Base-by-base conservation (phyloP, 2,888 invertebrate genomes). In the Ditylenchus weischeri region DNA sequence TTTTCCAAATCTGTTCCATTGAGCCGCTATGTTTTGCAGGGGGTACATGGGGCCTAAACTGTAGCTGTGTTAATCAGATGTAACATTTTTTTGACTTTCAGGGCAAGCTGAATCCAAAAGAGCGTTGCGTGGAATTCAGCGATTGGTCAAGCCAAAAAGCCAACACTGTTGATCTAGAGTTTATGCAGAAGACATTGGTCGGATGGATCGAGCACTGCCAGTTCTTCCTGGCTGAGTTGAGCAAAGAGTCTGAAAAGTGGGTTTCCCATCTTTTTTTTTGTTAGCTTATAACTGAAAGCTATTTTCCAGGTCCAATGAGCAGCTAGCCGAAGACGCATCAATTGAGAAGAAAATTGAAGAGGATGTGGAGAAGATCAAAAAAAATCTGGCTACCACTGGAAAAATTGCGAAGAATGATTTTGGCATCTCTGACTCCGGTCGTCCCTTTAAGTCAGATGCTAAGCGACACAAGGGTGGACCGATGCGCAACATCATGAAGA, bases 81-180 rank as follows among this genome's bases (percentile, higher is more conserved):
- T 38, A 29, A 38, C 10, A 11, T 4, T 19, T 59, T 29, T 7
- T 57, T 15, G 29, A 18, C 10, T 67, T 68, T 36, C 13, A 68
- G 68, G 68, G 65, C 29, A 35, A 61, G 18, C 65, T 68, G 21
- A 68, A 68, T 48, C 66, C 68, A 23, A 38, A 54, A 23, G 54
- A 68, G 5, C 64, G 47, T 13, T 23, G 57, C 21, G 48, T 68
- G 59, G 66, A 59, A 18, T 43, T 67, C 7, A 43, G 35, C 35
- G 66, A 68, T 59, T 68, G 68, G 68, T 36, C 38, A 8, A 54
- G 60, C 43, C 48, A 47, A 19, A 51, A 48, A 36, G 50, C 48
- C 48, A 49, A 58, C 13, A 54, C 64, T 23, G 18, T 49, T 43
- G 66, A 68, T 19, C 19, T 68, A 38, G 35, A 67, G 35, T 68